phyloP scores from a whole-genome alignment of 2,113 vertebrate species.

The Cervus canadensis region DNA sequence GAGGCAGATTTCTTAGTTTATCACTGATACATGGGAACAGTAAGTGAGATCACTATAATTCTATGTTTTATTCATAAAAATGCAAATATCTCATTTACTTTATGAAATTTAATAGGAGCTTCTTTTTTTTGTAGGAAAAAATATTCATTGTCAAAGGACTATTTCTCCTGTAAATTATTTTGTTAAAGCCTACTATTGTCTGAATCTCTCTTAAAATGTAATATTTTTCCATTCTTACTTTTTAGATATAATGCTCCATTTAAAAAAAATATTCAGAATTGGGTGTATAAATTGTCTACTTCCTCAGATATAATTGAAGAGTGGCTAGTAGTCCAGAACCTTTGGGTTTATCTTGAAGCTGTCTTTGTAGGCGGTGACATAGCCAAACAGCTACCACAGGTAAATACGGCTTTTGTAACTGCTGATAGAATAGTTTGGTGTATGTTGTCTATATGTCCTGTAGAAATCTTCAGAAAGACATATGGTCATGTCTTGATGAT shows the following conservation, averaged over 20 bases:
- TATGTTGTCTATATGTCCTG: background rate
- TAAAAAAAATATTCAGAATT: slow-evolving; percentile 85
- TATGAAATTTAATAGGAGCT: background rate
- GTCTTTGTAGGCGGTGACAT: slow-evolving; percentile 87
- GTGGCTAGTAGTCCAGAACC: slow-evolving; percentile 85
- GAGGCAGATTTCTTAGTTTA: background rate
- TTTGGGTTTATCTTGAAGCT: slow-evolving; percentile 87
- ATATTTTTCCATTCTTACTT: slow-evolving; percentile 31
- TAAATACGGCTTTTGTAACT: slow-evolving; percentile 46
- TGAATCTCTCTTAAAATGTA: background rate
- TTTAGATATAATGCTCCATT: slow-evolving; percentile 80
- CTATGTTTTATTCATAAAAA: background rate
- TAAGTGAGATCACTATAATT: background rate
- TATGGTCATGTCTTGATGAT: background rate
- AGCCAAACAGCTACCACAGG: slow-evolving; percentile 85
- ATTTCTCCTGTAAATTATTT: slow-evolving; percentile 1
- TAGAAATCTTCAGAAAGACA: background rate
- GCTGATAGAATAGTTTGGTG: background rate
- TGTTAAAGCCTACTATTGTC: background rate
- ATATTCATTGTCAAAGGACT: background rate
- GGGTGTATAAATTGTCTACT: slow-evolving; percentile 81
- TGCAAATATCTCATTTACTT: background rate
- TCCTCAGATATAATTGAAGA: slow-evolving; percentile 85
- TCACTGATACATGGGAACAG: background rate
- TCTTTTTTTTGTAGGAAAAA: background rate